These are phyloP conservation scores for Mycetomoellerius zeteki DNA, from an alignment of 1,140 invertebrate genomes.

Conservation along the genomic window DNA sequence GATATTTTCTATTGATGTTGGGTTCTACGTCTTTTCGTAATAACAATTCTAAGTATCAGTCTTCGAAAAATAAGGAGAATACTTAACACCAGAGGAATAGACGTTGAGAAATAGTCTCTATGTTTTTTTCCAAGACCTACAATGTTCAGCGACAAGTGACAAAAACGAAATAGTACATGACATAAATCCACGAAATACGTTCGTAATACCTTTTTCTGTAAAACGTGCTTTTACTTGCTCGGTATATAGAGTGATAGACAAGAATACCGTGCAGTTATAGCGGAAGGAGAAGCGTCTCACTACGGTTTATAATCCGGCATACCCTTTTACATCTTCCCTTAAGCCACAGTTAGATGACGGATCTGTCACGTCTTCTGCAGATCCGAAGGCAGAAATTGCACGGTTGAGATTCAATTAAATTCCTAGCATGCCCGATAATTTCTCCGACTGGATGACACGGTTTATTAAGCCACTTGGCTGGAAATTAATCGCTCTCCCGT, in stretches of 20 bases:
- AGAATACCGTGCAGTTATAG: background rate
- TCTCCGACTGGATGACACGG: constrained; percentile 69
- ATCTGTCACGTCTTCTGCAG: constrained; percentile 35
- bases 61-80: constrained; percentile 17
- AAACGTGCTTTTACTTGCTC: constrained; percentile 33
- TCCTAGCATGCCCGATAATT: constrained; percentile 66
- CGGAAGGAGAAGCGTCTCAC: background rate
- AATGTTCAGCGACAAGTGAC: constrained; percentile 46
- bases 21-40: constrained; percentile 27
- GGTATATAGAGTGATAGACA: constrained; percentile 20
- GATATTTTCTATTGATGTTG: constrained; percentile 50
- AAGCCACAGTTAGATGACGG: constrained; percentile 46
- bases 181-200: constrained; percentile 38
- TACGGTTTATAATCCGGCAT: constrained; percentile 51
- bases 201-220: constrained; percentile 36
- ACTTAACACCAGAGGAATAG: background rate
- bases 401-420: constrained; percentile 72
- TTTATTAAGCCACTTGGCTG: constrained; percentile 66
- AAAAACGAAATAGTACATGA: constrained; percentile 40
- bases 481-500: constrained; percentile 49
- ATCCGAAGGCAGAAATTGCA: constrained; percentile 45
- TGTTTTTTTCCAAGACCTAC: constrained; percentile 2
- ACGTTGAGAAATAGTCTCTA: constrained; percentile 24
- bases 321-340: constrained; percentile 51
- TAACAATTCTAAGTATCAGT: constrained; percentile 25